Evolutionary conservation across 1,140 invertebrate genomes (phyloP), one percentile per base, ranked within the genome.

Genomic region (Drosophila mayri): DNA sequence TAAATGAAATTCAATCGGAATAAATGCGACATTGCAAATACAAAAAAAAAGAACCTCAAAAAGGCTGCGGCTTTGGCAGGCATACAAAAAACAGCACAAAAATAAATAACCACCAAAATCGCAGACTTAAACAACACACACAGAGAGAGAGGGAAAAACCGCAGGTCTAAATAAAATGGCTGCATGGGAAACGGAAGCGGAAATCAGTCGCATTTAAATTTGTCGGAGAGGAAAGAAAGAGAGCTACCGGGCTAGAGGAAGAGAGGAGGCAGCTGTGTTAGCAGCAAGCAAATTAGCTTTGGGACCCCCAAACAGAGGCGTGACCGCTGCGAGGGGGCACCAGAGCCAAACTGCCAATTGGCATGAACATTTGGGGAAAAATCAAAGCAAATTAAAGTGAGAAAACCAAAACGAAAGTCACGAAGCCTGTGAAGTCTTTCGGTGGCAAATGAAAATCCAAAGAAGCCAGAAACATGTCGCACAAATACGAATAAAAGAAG

Each of bases 131-230:
- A 78, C 16, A 66, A 25, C 47, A 41, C 30, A 40, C 32, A 50
- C 22, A 54, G 50, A 67, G 14, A 37, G 14, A 46, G 20, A 41
- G 50, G 32, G 25, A 52, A 57, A 71, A 65, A 64, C 52, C 67
- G 49, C 68, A 59, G 44, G 58, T 55, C 66, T 32, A 63, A 71
- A 78, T 68, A 76, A 78, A 75, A 78, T 79, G 79, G 76, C 71
- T 46, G 44, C 57, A 28, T n/a, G 63, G 76, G 76, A 77, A 67
- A 44, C 67, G 83, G 82, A 79, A 82, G 35, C 66, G 79, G 83
- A 82, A 87, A 79, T 79, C 76, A 70, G 71, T 65, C 62, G 76
- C 83, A 68, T 87, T 86, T 79, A 82, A 79, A 64, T 64, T 75
- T 66, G 72, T 79, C 76, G 66, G 50, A 52, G 57, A 43, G 58